A percentile compares a stretch with the other conserved stretches of the same genome.
Evolutionary conservation across 2,797 vertebrate species (phyloP).

Genomic region (Liparis tanakae): DNA sequence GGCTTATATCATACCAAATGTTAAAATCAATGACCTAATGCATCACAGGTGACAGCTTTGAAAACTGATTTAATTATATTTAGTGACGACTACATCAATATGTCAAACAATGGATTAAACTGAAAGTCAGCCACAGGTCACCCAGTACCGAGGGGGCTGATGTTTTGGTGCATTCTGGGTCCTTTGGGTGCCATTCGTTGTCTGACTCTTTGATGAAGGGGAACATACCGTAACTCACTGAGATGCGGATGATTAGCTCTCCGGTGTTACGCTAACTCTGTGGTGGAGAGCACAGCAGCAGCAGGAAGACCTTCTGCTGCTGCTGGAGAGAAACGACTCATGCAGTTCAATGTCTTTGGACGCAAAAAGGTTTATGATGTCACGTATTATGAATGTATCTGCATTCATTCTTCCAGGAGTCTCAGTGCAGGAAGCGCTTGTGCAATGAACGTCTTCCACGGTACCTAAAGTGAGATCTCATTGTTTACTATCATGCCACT

Average conservation of each 20-base stretch:
- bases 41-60: conserved; percentile 68
- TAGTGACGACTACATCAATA: conserved; percentile 64
- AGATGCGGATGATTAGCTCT: conserved; percentile 28
- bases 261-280: conserved; percentile 4
- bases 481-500: conserved; percentile 65
- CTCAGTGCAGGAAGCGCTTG: background rate
- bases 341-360: background rate
- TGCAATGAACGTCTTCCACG: conserved; percentile 3
- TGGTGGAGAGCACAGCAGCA: background rate
- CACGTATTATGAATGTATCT: conserved; percentile 29
- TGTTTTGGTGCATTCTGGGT: background rate
- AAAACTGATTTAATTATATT: conserved; percentile 75
- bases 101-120: conserved; percentile 56
- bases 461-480: conserved; percentile 52
- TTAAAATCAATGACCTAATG: conserved; percentile 73
- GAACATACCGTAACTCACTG: conserved; percentile 17
- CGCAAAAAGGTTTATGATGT: background rate
- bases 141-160: background rate
- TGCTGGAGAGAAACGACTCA: conserved; percentile 6
- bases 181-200: conserved; percentile 24
- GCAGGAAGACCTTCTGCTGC: background rate
- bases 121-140: conserved; percentile 33
- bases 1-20: conserved; percentile 65
- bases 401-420: background rate
- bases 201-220: conserved; percentile 23